Percentiles rank a stretch among this genome's conserved stretches.
Conservation (phyloP, 1,140 invertebrate genomes). For the Eupeodes corollae region DNA sequence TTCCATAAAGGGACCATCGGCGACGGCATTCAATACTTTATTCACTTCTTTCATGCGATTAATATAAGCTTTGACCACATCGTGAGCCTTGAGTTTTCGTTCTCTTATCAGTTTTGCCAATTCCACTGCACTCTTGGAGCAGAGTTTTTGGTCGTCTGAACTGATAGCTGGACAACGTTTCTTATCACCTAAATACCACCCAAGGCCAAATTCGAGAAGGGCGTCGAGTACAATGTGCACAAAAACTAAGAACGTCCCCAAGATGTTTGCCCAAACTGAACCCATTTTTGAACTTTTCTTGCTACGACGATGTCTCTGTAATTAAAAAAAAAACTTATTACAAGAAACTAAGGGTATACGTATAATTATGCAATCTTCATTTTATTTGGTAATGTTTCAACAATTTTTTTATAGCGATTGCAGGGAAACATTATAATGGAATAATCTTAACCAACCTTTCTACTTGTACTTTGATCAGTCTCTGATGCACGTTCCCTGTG, state of each 20-base stretch:
- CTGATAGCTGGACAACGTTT: constrained; percentile 40
- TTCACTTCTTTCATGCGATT: constrained; percentile 71
- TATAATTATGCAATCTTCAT: too few species aligned
- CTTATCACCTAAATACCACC: constrained; percentile 21
- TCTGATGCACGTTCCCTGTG: too few species aligned
- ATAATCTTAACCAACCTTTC: too few species aligned
- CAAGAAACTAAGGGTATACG: too few species aligned
- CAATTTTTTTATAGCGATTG: too few species aligned
- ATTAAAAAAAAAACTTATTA: too few species aligned
- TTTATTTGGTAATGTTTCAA: too few species aligned
- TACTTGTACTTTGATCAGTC: too few species aligned
- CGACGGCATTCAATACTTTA: constrained; percentile 65
- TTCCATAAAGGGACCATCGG: constrained; percentile 61
- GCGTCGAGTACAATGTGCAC: constrained; percentile 23
- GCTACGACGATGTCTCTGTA: background rate
- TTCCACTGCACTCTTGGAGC: constrained; percentile 50
- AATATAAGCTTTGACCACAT: constrained; percentile 62
- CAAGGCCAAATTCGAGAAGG: constrained; percentile 23
- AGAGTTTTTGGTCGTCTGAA: constrained; percentile 37
- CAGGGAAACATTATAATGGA: too few species aligned
- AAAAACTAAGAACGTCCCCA: constrained; percentile 16
- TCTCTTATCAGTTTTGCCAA: constrained; percentile 55
- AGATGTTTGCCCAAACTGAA: constrained; percentile 10
- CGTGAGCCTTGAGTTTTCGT: constrained; percentile 50
- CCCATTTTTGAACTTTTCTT: background rate